phyloP scores from a whole-genome alignment of 2,797 vertebrate species.

The Pangasius macronema region DNA sequence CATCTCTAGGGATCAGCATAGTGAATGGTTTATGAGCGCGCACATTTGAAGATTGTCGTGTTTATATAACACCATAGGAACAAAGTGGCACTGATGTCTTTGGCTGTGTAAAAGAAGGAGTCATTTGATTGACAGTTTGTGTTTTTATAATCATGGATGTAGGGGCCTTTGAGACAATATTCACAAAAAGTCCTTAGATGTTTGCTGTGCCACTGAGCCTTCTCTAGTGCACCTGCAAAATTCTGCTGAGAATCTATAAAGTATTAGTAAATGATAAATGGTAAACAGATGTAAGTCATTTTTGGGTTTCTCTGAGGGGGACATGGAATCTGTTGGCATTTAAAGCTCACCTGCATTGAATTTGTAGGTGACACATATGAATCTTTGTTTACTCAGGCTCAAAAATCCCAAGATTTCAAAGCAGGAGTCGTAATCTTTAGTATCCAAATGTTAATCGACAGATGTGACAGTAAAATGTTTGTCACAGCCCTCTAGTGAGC shows the following conservation, averaged over 20 bases:
- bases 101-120: constrained; percentile 3
- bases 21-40: constrained; percentile 13
- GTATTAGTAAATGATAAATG: constrained; percentile 66
- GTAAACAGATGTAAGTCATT: constrained; percentile 70
- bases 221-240: constrained; percentile 34
- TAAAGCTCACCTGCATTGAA: constrained; percentile 50
- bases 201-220: constrained; percentile 33
- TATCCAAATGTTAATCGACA: neutral
- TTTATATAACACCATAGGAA: constrained; percentile 16
- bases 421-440: constrained; percentile 30
- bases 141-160: constrained; percentile 24
- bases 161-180: constrained; percentile 10
- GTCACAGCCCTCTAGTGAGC: neutral
- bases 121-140: constrained; percentile 30
- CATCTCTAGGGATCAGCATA: neutral
- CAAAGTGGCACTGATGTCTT: constrained; percentile 23
- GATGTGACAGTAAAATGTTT: neutral
- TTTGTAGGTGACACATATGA: constrained; percentile 49
- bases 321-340: constrained; percentile 46
- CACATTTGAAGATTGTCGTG: neutral
- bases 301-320: constrained; percentile 48
- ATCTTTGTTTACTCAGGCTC: constrained; percentile 35
- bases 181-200: constrained; percentile 36
- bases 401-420: constrained; percentile 35
- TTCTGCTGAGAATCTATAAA: constrained; percentile 59